Percentiles rank a stretch among this genome's conserved stretches.
phyloP scores from a whole-genome alignment of 2,113 vertebrate species.

The Leuciscus idus region DNA sequence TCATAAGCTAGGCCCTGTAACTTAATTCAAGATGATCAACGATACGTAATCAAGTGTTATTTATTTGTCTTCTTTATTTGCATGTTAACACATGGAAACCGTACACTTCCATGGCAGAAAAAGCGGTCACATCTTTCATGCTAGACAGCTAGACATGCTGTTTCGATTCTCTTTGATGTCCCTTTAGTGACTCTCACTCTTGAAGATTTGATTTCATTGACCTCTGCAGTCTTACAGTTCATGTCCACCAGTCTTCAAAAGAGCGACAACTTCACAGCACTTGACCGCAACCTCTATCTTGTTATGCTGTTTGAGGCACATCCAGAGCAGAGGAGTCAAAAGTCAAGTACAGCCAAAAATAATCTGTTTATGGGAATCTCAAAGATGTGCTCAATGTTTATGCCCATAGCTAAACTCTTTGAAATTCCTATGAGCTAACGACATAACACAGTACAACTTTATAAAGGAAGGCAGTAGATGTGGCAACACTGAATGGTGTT shows the following conservation, averaged over 20 bases:
- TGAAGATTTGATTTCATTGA: slow-evolving; percentile 69
- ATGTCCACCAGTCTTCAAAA: slow-evolving; percentile 66
- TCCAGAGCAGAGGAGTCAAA: slow-evolving; percentile 66
- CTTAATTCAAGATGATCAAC: not conserved
- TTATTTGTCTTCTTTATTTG: not conserved
- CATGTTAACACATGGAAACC: slow-evolving; percentile 18
- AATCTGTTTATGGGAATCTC: slow-evolving; percentile 47
- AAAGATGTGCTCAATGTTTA: slow-evolving; percentile 19
- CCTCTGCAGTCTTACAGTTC: slow-evolving; percentile 70
- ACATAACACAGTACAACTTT: not conserved
- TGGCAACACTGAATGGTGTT: slow-evolving; percentile 1
- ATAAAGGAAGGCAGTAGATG: not conserved
- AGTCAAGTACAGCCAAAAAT: slow-evolving; percentile 57
- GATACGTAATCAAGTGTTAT: not conserved
- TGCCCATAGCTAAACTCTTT: slow-evolving; percentile 14
- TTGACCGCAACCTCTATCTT: slow-evolving; percentile 67
- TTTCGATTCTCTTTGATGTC: slow-evolving; percentile 23
- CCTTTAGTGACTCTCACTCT: slow-evolving; percentile 7
- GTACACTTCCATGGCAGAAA: not conserved
- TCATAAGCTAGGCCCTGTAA: not conserved
- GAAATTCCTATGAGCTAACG: slow-evolving; percentile 18
- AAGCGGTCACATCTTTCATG: not conserved
- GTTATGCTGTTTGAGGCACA: slow-evolving; percentile 64
- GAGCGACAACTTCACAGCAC: slow-evolving; percentile 64
- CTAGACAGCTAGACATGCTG: not conserved